phyloP scores from a whole-genome alignment of 2,797 vertebrate genomes.

The Kryptolebias ocellatus region DNA sequence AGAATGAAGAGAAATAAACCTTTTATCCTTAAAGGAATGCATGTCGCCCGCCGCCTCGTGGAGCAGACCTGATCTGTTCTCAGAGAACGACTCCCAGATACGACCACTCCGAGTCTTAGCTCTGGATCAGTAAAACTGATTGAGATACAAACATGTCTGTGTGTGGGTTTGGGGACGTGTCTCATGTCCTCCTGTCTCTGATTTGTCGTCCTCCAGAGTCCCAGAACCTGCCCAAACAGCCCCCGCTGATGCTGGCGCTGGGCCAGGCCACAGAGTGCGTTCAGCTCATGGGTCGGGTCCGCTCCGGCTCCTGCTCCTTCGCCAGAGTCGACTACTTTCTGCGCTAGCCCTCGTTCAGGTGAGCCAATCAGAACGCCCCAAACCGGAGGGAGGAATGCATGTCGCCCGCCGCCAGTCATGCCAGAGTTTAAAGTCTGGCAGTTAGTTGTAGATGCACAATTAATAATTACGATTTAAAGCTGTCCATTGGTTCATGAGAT shows the following conservation, averaged over 20 bases:
- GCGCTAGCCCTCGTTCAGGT: conserved; percentile 90
- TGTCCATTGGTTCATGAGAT: neutral
- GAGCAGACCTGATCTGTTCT: no score
- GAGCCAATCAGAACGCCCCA: conserved; percentile 3
- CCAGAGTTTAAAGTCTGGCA: no score
- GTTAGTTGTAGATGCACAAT: no score
- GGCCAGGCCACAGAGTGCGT: conserved; percentile 98
- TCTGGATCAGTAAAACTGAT: no score
- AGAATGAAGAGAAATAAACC: no score
- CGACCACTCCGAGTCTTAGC: no score
- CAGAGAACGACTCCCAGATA: no score
- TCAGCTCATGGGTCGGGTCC: conserved; percentile 95
- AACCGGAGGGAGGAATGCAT: no score
- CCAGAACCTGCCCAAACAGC: conserved; percentile 98
- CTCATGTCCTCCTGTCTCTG: neutral
- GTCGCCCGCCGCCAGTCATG: no score
- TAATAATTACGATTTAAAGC: neutral
- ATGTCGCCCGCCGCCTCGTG: no score
- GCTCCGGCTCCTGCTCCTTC: conserved; percentile 96
- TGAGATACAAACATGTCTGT: no score
- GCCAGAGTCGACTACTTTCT: conserved; percentile 99
- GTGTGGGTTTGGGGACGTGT: neutral
- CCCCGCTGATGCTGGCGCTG: conserved; percentile 94
- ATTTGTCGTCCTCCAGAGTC: conserved; percentile 84
- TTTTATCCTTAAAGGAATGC: no score